phyloP scores from a whole-genome alignment of 2,888 invertebrate genomes.

The Trachelus tabidus region DNA sequence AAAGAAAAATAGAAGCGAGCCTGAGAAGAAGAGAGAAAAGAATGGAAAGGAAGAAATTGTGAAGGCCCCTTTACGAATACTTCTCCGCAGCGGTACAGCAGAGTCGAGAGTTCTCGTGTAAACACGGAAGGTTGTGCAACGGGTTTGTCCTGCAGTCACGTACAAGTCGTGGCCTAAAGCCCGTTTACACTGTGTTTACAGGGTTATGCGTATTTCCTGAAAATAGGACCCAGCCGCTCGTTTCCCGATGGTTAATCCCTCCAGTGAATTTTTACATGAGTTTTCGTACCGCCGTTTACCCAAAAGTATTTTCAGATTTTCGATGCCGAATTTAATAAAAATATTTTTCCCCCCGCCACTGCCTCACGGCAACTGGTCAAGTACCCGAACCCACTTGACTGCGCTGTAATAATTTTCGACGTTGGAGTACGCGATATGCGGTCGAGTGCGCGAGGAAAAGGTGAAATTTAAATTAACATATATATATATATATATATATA shows the following conservation, averaged over 20 bases:
- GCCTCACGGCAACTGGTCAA: not conserved
- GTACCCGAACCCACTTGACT: not conserved
- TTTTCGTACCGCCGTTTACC: not conserved
- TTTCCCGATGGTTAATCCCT: not conserved
- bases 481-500: not conserved
- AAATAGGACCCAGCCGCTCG: not conserved
- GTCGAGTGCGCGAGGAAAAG: not conserved
- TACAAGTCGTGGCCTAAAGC: not conserved
- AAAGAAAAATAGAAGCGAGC: not conserved
- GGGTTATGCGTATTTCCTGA: not conserved
- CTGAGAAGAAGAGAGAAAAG: not conserved
- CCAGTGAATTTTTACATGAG: not conserved
- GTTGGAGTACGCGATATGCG: not conserved
- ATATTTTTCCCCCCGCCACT: not conserved
- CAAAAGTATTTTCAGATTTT: not conserved
- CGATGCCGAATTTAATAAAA: not conserved
- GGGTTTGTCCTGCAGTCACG: conserved; percentile 14
- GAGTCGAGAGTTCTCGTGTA: not conserved
- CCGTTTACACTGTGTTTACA: not conserved
- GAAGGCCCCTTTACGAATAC: not conserved
- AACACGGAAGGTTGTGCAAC: conserved; percentile 19
- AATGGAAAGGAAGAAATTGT: not conserved
- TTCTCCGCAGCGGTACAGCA: not conserved
- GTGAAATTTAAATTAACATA: not conserved
- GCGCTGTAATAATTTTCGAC: not conserved